Conservation (phyloP, 2,888 invertebrate species). For the Diaprepes abbreviatus region DNA sequence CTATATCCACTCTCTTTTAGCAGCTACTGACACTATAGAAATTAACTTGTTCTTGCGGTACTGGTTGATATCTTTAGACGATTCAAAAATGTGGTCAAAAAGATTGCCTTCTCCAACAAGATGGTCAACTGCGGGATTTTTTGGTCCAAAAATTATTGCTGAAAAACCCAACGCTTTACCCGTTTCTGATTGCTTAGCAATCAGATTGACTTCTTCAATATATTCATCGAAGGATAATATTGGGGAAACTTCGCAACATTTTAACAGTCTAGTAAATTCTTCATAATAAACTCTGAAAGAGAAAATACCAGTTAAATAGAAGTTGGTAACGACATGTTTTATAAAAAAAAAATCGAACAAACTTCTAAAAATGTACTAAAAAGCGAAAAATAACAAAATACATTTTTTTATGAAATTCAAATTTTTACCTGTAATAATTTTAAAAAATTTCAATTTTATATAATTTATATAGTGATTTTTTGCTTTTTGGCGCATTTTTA, state of each 20-base stretch:
- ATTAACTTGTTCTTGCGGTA: not conserved
- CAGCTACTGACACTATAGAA: not conserved
- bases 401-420: no score
- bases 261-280: not conserved
- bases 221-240: not conserved
- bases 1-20: constrained; percentile 8
- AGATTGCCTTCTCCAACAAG: constrained; percentile 6
- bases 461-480: no score
- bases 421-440: no score
- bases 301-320: not conserved
- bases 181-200: not conserved
- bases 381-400: no score
- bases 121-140: constrained; percentile 1
- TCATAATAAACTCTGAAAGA: constrained; percentile 8
- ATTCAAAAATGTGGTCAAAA: not conserved
- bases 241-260: not conserved
- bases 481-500: no score
- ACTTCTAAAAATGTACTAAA: no score
- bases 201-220: not conserved
- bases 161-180: not conserved
- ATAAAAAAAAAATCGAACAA: no score
- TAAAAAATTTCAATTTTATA: no score
- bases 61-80: not conserved
- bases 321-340: no score
- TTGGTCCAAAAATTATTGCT: not conserved